Evolutionary conservation across 2,797 vertebrate genomes (phyloP).

Genomic region (Pteropus rufus): DNA sequence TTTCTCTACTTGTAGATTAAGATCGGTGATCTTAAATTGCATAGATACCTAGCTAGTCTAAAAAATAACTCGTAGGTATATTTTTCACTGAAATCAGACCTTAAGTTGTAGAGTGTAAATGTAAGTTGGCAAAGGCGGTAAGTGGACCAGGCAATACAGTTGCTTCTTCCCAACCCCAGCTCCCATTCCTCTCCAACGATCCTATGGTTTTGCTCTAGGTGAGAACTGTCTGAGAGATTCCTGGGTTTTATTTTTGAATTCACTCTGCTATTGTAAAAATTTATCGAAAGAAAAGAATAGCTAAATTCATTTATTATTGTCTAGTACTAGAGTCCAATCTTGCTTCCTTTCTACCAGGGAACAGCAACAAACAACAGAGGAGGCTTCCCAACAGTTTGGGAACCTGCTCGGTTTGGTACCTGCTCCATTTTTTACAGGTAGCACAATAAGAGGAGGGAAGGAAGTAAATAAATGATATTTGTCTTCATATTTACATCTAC

Average conservation of each 20-base stretch:
- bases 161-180: background rate
- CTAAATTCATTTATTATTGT: background rate
- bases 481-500: background rate
- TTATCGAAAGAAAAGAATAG: slow-evolving; percentile 17
- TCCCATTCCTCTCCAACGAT: background rate
- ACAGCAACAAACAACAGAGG: background rate
- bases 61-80: background rate
- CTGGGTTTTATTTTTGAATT: background rate
- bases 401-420: background rate
- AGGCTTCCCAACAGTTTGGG: background rate
- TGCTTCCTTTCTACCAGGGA: slow-evolving; percentile 11
- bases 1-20: slow-evolving; percentile 13
- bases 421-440: background rate
- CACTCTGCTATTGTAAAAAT: background rate
- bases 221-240: background rate
- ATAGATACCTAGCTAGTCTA: background rate
- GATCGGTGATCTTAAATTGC: background rate
- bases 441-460: background rate
- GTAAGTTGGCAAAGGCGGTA: background rate
- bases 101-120: background rate
- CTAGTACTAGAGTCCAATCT: background rate
- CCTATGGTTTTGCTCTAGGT: background rate
- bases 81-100: background rate
- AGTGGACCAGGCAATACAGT: background rate
- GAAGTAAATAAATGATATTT: background rate